Conservation (phyloP, 30 jellyfish, hydroid and myxozoan genomes). For the Calvadosia cruxmelitensis region DNA sequence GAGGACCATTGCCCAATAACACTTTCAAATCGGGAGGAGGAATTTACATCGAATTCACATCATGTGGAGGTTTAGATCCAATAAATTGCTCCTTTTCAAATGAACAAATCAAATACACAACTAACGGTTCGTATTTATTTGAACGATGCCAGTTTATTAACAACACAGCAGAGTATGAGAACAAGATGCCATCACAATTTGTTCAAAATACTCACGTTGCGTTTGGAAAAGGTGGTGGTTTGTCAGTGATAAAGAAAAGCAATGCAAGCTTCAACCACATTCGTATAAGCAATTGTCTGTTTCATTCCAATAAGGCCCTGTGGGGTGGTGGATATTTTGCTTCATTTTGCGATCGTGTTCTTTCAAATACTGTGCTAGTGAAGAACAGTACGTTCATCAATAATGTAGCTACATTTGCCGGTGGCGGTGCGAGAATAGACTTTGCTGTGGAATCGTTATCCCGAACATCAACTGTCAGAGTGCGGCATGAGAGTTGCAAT, state of each 20-base stretch:
- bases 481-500: not conserved
- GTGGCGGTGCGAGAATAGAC: conserved; percentile 51
- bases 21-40: conserved; percentile 36
- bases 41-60: conserved; percentile 25
- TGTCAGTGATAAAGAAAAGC: conserved; percentile 22
- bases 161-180: not conserved
- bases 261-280: conserved; percentile 24
- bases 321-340: conserved; percentile 72
- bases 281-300: conserved; percentile 10
- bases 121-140: conserved; percentile 6
- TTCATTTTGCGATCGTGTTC: conserved; percentile 18
- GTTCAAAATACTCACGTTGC: conserved; percentile 1
- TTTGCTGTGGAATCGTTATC: not conserved
- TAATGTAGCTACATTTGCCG: conserved; percentile 46
- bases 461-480: not conserved
- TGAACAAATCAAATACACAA: conserved; percentile 48
- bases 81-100: conserved; percentile 21
- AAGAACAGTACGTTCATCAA: conserved; percentile 4
- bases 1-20: not conserved
- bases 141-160: conserved; percentile 4
- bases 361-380: conserved; percentile 3
- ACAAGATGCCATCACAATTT: not conserved
- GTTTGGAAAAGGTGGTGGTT: conserved; percentile 50
- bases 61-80: conserved; percentile 53
- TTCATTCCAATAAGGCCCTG: conserved; percentile 29